Percentiles rank a stretch among this genome's conserved stretches.
Evolutionary conservation across 2,797 vertebrate species (phyloP).

Genomic region (Diplodus sargus): DNA sequence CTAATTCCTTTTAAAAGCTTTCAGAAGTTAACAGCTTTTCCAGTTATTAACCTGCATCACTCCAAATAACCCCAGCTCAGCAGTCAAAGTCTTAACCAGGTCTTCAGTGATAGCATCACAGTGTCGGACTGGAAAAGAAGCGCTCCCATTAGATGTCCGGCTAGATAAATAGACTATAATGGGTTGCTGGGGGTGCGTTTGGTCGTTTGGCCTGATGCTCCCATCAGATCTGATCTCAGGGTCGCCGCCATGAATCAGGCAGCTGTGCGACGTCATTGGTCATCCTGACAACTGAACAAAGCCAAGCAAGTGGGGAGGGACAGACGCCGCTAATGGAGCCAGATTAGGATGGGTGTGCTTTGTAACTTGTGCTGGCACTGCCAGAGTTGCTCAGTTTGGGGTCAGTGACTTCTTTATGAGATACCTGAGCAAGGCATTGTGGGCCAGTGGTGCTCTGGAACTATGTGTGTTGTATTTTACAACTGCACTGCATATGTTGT

Average conservation of each 20-base stretch:
- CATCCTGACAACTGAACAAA: slow-evolving; percentile 87
- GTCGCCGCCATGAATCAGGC: slow-evolving; percentile 81
- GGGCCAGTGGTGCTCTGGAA: slow-evolving; percentile 28
- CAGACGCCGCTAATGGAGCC: slow-evolving; percentile 78
- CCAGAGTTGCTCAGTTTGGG: slow-evolving; percentile 64
- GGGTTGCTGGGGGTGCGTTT: slow-evolving; percentile 77
- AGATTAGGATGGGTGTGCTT: slow-evolving; percentile 79
- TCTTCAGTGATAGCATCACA: slow-evolving; percentile 72
- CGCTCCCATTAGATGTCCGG: slow-evolving; percentile 81
- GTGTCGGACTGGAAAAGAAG: slow-evolving; percentile 74
- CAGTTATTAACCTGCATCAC: slow-evolving; percentile 75
- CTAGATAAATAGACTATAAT: slow-evolving; percentile 82
- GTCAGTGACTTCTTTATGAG: slow-evolving; percentile 72
- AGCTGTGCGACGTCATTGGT: slow-evolving; percentile 79
- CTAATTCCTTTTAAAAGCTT: slow-evolving; percentile 63
- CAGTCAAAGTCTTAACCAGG: slow-evolving; percentile 68
- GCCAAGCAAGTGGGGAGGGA: slow-evolving; percentile 76
- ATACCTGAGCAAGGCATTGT: slow-evolving; percentile 70
- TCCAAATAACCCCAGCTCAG: slow-evolving; percentile 64
- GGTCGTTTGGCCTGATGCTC: slow-evolving; percentile 79
- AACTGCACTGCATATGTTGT: not conserved
- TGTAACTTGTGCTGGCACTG: slow-evolving; percentile 75
- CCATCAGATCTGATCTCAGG: slow-evolving; percentile 83
- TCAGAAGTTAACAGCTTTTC: slow-evolving; percentile 69
- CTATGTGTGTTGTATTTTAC: slow-evolving; percentile 16